Conservation (phyloP, 2,888 invertebrate species). For the Pandemis cinnamomeana region DNA sequence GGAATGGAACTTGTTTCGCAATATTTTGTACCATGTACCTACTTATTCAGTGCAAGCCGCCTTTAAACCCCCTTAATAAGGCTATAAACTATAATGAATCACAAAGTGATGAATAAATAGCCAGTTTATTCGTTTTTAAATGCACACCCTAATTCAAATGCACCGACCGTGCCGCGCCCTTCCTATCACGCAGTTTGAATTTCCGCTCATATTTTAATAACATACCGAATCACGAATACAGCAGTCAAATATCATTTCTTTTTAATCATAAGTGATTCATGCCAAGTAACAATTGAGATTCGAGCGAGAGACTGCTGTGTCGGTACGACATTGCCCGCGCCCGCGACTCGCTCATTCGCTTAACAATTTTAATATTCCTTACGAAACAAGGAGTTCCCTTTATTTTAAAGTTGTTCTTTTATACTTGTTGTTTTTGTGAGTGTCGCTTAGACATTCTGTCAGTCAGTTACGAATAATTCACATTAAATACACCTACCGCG, state of each 20-base stretch:
- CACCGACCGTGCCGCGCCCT: conserved; percentile 63
- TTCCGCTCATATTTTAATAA: conserved; percentile 77
- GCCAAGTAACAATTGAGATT: conserved; percentile 71
- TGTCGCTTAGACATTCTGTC: conserved; percentile 76
- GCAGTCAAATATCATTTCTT: conserved; percentile 75
- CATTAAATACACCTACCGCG: conserved; percentile 81
- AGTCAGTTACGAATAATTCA: conserved; percentile 79
- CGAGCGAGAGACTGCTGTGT: conserved; percentile 49
- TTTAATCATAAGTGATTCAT: conserved; percentile 75
- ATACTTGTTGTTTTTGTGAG: conserved; percentile 70
- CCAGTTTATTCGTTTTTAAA: conserved; percentile 73
- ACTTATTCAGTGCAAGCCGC: conserved; percentile 61
- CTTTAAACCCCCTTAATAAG: conserved; percentile 62
- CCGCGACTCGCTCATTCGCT: conserved; percentile 49
- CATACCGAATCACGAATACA: conserved; percentile 73
- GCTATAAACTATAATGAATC: conserved; percentile 65
- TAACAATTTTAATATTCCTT: conserved; percentile 74
- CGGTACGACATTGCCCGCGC: conserved; percentile 63
- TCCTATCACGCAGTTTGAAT: conserved; percentile 80
- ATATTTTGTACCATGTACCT: conserved; percentile 54
- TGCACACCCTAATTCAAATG: conserved; percentile 72
- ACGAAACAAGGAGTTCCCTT: conserved; percentile 67
- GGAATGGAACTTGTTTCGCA: conserved; percentile 48
- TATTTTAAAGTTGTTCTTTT: conserved; percentile 68
- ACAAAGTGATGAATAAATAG: conserved; percentile 66